Base-by-base conservation (phyloP, 2,113 vertebrate species). In the Sylvicapra grimmia region DNA sequence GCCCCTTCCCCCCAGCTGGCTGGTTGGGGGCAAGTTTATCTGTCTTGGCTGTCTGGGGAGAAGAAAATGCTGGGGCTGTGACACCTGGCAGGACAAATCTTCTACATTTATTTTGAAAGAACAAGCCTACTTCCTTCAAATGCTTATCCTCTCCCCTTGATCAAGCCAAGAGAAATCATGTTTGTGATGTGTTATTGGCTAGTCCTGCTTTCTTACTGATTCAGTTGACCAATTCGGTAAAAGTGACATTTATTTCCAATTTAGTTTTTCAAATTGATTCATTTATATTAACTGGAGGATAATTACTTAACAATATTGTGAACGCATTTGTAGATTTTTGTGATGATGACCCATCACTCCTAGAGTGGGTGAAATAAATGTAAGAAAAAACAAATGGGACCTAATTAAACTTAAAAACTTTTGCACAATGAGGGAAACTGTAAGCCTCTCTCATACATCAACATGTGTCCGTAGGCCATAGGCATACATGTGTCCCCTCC, bases 41-140 rank as follows among this genome's bases (percentile, higher is more conserved):
- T 8, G 27, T 75, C n/a, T 12, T 53, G 40, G 89, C 8, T 59
- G 23, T 23, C 2, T 54, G 49, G 19, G 31, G 51, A 54, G 80
- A 54, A 54, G 23, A 49, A 27, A 51, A 15, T 86, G 3, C 4
- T 33, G 13, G 10, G 7, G 15, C 23, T 59, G 33, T 0, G 1
- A 5, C 18, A 23, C 2, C 19, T 23, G 21, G 1, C 0, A 8
- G 29, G 31, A 8, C 23, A 77, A 23, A 12, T 47, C 11, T 33
- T 33, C 68, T 19, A 1, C 31, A 0, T 36, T 23, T 18, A 7
- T 1, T n/a, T 11, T 19, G 25, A 40, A 49, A 56, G 33, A 44
- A 25, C 33, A 14, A 54, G 51, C 0, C 53, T 61, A 0, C 3
- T 8, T 49, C 29, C 25, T 5, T n/a, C 2, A 0, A 8, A 3